phyloP scores from a whole-genome alignment of 2,797 vertebrate genomes.

The Halcyon badia region DNA sequence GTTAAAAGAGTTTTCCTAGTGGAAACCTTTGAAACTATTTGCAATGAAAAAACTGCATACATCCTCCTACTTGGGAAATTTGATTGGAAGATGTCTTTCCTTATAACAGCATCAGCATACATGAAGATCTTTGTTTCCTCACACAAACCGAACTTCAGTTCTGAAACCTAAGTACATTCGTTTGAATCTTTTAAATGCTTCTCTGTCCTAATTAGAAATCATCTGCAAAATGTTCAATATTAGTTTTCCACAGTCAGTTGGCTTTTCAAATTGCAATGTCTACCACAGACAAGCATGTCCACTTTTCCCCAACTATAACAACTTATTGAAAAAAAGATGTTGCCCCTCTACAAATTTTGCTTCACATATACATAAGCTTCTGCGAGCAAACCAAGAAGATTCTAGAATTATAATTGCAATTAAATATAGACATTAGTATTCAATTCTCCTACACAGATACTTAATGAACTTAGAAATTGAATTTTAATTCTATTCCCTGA shows the following conservation, averaged over 20 bases:
- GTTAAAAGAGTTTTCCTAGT: not conserved
- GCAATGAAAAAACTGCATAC: not conserved
- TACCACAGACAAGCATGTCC: not conserved
- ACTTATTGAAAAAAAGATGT: not conserved
- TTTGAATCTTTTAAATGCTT: not conserved
- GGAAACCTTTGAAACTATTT: not conserved
- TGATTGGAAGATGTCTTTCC: not conserved
- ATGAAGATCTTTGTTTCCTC: not conserved
- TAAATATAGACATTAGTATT: not conserved
- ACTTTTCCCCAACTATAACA: not conserved
- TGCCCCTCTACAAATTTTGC: not conserved
- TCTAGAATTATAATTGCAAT: not conserved
- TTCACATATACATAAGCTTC: not conserved
- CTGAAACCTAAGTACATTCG: not conserved
- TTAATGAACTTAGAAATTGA: not conserved
- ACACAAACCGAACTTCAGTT: not conserved
- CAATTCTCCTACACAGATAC: not conserved
- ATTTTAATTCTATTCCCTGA: not conserved
- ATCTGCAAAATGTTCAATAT: not conserved
- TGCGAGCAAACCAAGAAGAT: not conserved
- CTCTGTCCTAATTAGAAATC: not conserved
- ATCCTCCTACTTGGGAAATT: not conserved
- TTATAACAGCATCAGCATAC: not conserved
- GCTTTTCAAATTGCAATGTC: not conserved
- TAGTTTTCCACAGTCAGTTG: not conserved